Percentiles rank a stretch among this genome's conserved stretches.
Evolutionary conservation across 2,113 vertebrate genomes (phyloP).

Genomic region (Emydura subglobosa): DNA sequence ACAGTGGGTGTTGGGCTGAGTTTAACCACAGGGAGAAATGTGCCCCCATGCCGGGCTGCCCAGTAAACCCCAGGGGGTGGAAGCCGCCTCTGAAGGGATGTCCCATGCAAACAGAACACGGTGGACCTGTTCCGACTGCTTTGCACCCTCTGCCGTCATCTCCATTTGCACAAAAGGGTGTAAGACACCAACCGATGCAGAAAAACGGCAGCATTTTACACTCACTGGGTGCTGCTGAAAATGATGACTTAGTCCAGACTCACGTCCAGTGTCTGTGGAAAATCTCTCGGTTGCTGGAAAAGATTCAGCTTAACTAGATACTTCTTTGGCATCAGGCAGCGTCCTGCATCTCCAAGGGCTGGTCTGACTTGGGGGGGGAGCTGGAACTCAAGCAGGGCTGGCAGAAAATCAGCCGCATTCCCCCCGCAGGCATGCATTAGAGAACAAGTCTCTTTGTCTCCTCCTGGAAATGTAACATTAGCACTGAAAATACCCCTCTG

Average conservation of each 20-base stretch:
- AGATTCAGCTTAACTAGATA: neutral
- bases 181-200: neutral
- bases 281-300: neutral
- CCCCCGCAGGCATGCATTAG: neutral
- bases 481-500: neutral
- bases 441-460: neutral
- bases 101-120: neutral
- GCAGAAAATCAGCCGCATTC: neutral
- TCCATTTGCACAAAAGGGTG: neutral
- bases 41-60: neutral
- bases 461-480: neutral
- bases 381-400: neutral
- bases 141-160: neutral
- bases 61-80: neutral
- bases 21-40: neutral
- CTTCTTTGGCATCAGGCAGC: neutral
- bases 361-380: neutral
- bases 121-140: neutral
- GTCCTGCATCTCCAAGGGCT: neutral
- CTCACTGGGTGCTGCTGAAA: neutral
- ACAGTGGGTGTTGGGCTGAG: neutral
- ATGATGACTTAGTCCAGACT: neutral
- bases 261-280: neutral
- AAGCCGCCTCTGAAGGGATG: neutral
- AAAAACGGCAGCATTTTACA: neutral